phyloP scores from a whole-genome alignment of 1,140 invertebrate genomes.

The Zaprionus lachaisei region DNA sequence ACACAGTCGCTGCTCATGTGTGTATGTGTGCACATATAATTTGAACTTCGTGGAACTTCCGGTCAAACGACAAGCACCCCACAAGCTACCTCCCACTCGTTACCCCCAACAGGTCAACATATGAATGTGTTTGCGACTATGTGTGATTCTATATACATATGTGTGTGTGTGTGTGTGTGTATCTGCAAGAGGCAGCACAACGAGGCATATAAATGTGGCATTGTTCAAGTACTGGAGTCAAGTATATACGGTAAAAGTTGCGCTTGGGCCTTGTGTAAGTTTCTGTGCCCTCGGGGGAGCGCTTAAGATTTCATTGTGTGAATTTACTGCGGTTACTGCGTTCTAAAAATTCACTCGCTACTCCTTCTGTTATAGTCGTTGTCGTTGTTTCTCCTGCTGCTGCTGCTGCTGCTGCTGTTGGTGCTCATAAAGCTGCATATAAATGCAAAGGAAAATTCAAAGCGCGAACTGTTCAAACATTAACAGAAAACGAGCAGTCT shows the following conservation, averaged over 20 bases:
- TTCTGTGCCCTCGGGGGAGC: constrained; percentile 59
- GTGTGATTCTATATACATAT: neutral
- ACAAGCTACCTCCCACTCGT: neutral
- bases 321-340: constrained; percentile 68
- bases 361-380: neutral
- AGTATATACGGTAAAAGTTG: constrained; percentile 40
- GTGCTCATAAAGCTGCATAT: constrained; percentile 49
- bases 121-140: neutral
- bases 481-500: constrained; percentile 46
- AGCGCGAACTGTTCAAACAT: constrained; percentile 76
- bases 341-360: constrained; percentile 35
- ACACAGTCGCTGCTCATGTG: neutral
- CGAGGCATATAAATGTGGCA: constrained; percentile 56
- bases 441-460: constrained; percentile 63
- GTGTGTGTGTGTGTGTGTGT: neutral
- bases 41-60: constrained; percentile 79
- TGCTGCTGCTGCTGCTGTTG: neutral
- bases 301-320: constrained; percentile 82
- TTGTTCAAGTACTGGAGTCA: constrained; percentile 69
- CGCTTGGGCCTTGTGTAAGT: constrained; percentile 31
- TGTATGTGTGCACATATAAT: constrained; percentile 54
- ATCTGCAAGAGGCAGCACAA: constrained; percentile 9
- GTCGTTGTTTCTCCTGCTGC: neutral
- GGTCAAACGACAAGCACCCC: constrained; percentile 63
- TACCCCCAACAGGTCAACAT: constrained; percentile 4